phyloP scores from a whole-genome alignment of 2,113 vertebrate genomes.

The Lophius piscatorius region DNA sequence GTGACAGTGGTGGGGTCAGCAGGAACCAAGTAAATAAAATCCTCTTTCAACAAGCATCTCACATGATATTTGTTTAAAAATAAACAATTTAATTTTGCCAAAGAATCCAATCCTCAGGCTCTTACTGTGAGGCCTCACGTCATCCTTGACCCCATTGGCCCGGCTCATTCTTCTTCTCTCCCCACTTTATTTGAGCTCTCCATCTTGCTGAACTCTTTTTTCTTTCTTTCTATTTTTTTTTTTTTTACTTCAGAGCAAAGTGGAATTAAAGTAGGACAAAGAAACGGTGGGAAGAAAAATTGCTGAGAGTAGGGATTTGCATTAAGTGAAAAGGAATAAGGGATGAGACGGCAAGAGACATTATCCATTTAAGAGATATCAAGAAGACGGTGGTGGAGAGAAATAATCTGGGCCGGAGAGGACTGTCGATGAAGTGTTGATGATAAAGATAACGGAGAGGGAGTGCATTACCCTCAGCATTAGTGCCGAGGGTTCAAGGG shows the following conservation, averaged over 20 bases:
- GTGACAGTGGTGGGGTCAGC: conserved; percentile 18
- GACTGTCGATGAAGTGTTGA: conserved; percentile 33
- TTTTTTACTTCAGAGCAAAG: conserved; percentile 14
- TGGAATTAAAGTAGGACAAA: conserved; percentile 70
- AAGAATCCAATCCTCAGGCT: conserved; percentile 42
- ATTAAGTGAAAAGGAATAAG: conserved; percentile 52
- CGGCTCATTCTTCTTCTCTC: conserved; percentile 42
- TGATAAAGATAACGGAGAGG: conserved; percentile 25
- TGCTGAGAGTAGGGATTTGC: conserved; percentile 62
- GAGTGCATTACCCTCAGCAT: conserved; percentile 45
- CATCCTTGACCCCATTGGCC: conserved; percentile 33
- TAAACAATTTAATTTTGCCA: conserved; percentile 43
- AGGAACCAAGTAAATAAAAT: conserved; percentile 36
- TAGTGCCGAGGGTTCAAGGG: conserved; percentile 22
- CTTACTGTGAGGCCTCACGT: conserved; percentile 18
- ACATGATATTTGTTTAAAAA: conserved; percentile 57
- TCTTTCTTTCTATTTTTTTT: not conserved
- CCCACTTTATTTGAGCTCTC: conserved; percentile 24
- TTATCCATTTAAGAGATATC: conserved; percentile 59
- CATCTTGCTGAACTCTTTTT: conserved; percentile 15
- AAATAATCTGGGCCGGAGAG: conserved; percentile 42
- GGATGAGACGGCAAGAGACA: conserved; percentile 34
- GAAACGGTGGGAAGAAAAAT: conserved; percentile 40
- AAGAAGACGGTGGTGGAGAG: conserved; percentile 38
- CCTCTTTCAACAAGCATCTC: conserved; percentile 54